A percentile compares a stretch with the other conserved stretches of the same genome.
Conservation (phyloP, 2,888 invertebrate genomes). For the Cephus sareptanus region DNA sequence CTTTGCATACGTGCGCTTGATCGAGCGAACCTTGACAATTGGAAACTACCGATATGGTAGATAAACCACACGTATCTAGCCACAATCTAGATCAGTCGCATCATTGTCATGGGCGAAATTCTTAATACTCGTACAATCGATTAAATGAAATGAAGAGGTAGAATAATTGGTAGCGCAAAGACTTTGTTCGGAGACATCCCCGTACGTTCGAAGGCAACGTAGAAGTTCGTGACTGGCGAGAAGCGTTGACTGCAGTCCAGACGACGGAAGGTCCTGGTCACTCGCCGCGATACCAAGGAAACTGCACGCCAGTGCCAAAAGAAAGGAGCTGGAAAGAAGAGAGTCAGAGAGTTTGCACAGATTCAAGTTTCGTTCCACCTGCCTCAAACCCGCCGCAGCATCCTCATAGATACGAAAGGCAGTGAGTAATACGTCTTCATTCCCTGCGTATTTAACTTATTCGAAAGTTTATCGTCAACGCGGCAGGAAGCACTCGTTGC, state of each 20-base stretch:
- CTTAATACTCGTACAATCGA: no score
- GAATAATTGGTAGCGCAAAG: no score
- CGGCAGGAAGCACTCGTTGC: constrained; percentile 45
- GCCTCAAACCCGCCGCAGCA: background rate
- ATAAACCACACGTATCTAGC: no score
- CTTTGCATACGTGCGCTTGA: no score
- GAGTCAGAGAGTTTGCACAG: constrained; percentile 6
- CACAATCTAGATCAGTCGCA: no score
- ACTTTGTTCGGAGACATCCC: background rate
- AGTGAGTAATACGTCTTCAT: constrained; percentile 53
- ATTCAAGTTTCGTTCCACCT: constrained; percentile 1
- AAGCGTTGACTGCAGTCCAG: background rate
- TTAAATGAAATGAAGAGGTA: no score
- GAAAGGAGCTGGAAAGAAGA: background rate
- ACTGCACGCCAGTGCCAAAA: background rate
- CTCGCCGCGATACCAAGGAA: background rate
- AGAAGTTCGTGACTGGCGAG: no score
- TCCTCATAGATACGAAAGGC: constrained; percentile 25
- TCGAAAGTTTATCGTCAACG: constrained; percentile 61
- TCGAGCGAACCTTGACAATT: no score
- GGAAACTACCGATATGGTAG: no score
- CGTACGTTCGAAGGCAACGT: background rate
- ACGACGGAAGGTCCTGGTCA: background rate
- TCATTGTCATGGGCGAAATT: no score
- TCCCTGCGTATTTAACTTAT: constrained; percentile 59